phyloP scores from a whole-genome alignment of 2,113 vertebrate species.

The Heptranchias perlo region DNA sequence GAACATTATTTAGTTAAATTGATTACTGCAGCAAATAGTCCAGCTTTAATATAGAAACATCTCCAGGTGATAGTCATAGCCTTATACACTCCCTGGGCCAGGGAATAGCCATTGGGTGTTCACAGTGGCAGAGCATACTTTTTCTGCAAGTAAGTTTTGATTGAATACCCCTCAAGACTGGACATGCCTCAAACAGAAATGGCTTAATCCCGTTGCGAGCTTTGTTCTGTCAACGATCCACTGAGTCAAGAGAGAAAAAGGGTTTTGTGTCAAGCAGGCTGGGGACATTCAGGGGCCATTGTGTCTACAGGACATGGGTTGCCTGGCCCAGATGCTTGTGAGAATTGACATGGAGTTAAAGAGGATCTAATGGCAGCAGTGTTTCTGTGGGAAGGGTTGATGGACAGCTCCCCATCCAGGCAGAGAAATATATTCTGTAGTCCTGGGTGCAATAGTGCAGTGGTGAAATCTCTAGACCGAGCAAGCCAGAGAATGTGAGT shows the following conservation, averaged over 20 bases:
- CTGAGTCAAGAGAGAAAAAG: not conserved
- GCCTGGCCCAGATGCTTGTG: not conserved
- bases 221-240: not conserved
- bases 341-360: not conserved
- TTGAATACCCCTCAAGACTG: not conserved
- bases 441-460: not conserved
- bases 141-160: not conserved
- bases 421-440: not conserved
- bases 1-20: not conserved
- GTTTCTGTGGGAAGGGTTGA: not conserved
- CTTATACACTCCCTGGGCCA: too few relatives aligned
- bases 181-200: not conserved
- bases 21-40: not conserved
- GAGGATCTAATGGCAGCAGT: not conserved
- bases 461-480: not conserved
- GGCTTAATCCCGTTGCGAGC: not conserved
- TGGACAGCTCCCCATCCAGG: not conserved
- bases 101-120: too few relatives aligned
- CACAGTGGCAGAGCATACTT: not conserved
- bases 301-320: not conserved
- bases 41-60: not conserved
- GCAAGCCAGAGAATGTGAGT: not conserved
- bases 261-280: not conserved
- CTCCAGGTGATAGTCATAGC: not conserved
- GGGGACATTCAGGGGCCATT: too few relatives aligned